phyloP scores from a whole-genome alignment of 2,888 invertebrate species.

The Xestoiulus laeticollis region DNA sequence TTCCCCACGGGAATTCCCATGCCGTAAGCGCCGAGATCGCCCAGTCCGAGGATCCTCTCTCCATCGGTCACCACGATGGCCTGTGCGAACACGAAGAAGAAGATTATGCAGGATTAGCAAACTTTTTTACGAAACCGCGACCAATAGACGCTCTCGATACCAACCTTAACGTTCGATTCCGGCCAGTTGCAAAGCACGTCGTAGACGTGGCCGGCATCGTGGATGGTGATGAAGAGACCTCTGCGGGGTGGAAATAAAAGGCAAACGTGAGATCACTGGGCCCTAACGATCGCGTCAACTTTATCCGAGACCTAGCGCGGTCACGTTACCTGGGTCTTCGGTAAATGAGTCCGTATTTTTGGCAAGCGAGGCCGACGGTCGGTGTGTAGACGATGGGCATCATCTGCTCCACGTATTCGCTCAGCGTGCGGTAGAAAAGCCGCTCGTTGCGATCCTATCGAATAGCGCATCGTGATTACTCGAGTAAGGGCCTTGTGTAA shows the following conservation, averaged over 20 bases:
- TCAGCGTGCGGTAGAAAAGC: constrained; percentile 89
- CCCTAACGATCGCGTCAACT: background rate
- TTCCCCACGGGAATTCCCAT: constrained; percentile 99
- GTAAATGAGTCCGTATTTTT: constrained; percentile 93
- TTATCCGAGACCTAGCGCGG: too few relatives aligned
- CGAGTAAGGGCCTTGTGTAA: too few relatives aligned
- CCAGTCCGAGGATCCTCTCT: constrained; percentile 95
- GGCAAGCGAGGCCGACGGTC: constrained; percentile 96
- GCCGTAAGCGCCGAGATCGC: constrained; percentile 96
- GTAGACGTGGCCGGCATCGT: constrained; percentile 94
- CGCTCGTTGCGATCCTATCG: constrained; percentile 95
- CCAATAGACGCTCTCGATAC: background rate
- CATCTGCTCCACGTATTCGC: constrained; percentile 86
- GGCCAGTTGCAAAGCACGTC: constrained; percentile 94
- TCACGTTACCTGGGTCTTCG: constrained; percentile 77
- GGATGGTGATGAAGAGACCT: constrained; percentile 94
- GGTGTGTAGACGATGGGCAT: constrained; percentile 99
- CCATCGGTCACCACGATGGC: constrained; percentile 97
- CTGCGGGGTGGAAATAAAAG: constrained; percentile 60
- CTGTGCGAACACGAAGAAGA: background rate
- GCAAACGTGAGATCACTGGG: background rate
- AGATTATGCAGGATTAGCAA: background rate
- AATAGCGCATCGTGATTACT: too few relatives aligned
- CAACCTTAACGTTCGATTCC: constrained; percentile 67
- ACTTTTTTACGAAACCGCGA: background rate